phyloP scores from a whole-genome alignment of 2,797 vertebrate genomes.

The Buceros bicornis region DNA sequence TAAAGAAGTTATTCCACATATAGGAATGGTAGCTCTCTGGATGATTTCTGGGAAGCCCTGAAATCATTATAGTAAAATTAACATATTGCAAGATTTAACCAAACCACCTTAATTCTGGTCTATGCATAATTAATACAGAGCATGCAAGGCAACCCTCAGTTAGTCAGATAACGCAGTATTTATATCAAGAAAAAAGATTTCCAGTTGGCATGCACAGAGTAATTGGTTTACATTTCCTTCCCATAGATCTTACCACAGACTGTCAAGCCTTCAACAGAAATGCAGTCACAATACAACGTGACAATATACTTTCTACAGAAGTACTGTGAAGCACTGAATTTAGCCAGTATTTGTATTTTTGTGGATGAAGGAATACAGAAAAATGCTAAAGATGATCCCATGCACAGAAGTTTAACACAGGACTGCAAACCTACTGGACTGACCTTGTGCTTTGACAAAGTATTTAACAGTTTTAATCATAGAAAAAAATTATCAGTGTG shows the following conservation, averaged over 20 bases:
- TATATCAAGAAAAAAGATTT: rapidly evolving
- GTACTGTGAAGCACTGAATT: not conserved
- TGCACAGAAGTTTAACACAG: not conserved
- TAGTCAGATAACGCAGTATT: not conserved
- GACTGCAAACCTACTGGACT: not conserved
- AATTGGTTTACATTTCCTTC: not conserved
- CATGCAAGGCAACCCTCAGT: not conserved
- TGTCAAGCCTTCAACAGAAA: not conserved
- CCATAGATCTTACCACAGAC: not conserved
- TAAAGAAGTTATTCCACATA: slow-evolving; percentile 90
- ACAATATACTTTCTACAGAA: not conserved
- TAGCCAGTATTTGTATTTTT: not conserved
- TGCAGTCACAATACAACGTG: not conserved
- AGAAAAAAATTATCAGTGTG: not conserved
- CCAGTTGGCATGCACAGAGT: not conserved
- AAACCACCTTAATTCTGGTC: not conserved
- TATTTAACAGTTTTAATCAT: not conserved
- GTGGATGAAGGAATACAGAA: not conserved
- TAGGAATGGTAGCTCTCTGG: slow-evolving; percentile 88
- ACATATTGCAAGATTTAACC: not conserved
- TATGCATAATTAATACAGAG: not conserved
- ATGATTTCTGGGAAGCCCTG: slow-evolving; percentile 86
- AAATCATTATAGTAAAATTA: slow-evolving; percentile 17
- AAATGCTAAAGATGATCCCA: not conserved
- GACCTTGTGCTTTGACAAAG: not conserved